These are phyloP conservation scores for Ennomos erosarius DNA, from an alignment of 2,888 invertebrate species.

Conservation along the genomic window DNA sequence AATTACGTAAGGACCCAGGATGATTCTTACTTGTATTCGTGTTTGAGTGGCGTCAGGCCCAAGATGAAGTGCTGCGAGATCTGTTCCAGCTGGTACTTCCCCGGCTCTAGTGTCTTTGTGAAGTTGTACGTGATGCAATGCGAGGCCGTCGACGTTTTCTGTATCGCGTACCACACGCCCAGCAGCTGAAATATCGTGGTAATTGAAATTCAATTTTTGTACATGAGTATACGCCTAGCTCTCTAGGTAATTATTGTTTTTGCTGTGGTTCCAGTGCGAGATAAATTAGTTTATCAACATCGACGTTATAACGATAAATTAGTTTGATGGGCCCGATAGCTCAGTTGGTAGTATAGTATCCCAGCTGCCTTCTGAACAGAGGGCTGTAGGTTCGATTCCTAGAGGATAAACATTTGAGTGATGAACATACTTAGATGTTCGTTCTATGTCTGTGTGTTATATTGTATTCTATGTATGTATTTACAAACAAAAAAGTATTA, in stretches of 20 bases:
- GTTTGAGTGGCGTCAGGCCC: slow-evolving; percentile 90
- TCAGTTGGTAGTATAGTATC: too few relatives aligned
- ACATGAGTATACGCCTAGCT: background rate
- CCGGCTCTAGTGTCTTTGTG: slow-evolving; percentile 88
- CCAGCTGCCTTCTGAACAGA: too few relatives aligned
- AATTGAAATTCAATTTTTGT: background rate
- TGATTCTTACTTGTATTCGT: slow-evolving; percentile 87
- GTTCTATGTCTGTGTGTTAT: too few relatives aligned
- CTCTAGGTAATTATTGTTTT: too few relatives aligned
- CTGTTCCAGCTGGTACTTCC: slow-evolving; percentile 89
- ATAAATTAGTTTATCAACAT: background rate
- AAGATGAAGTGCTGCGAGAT: slow-evolving; percentile 89
- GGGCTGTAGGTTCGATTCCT: too few relatives aligned
- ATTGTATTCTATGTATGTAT: too few relatives aligned
- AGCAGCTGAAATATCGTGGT: slow-evolving; percentile 84
- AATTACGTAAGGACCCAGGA: too few relatives aligned
- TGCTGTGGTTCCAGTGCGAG: background rate
- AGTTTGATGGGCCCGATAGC: too few relatives aligned
- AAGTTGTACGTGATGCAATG: slow-evolving; percentile 92
- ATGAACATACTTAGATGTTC: too few relatives aligned
- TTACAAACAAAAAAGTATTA: too few relatives aligned
- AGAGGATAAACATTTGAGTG: too few relatives aligned
- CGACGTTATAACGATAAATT: too few relatives aligned
- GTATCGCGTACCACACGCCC: slow-evolving; percentile 92
- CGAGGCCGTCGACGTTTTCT: slow-evolving; percentile 93